These are phyloP conservation scores for Silurus aristotelis DNA, from an alignment of 2,797 vertebrate genomes.

Conservation along the genomic window DNA sequence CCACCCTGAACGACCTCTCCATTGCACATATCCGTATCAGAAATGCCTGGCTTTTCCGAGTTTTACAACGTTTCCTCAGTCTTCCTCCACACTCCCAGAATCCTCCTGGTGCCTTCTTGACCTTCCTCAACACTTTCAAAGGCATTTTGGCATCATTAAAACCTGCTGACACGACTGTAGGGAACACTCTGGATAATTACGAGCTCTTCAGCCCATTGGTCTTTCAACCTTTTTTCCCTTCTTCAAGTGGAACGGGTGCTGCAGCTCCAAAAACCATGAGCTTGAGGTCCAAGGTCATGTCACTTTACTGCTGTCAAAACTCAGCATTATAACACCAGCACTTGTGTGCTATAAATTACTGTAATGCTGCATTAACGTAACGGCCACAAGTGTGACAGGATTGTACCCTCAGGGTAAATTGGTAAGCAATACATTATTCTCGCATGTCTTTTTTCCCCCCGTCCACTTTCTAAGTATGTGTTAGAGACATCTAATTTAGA, in stretches of 20 bases:
- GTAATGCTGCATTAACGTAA: neutral
- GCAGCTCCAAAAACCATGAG: constrained; percentile 15
- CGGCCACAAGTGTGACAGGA: neutral
- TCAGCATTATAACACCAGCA: neutral
- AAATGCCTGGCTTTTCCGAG: neutral
- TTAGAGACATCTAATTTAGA: neutral
- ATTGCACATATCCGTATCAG: neutral
- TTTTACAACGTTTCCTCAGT: neutral
- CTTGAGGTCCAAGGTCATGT: constrained; percentile 50
- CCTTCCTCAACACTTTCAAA: constrained; percentile 52
- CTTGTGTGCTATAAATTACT: neutral
- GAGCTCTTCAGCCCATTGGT: constrained; percentile 49
- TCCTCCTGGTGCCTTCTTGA: constrained; percentile 47
- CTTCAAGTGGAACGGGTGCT: constrained; percentile 39
- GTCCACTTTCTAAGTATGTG: too few species aligned
- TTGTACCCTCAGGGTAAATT: neutral
- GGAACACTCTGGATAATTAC: constrained; percentile 50
- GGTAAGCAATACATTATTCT: neutral
- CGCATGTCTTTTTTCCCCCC: too few species aligned
- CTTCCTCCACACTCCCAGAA: constrained; percentile 34
- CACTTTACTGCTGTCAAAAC: constrained; percentile 20
- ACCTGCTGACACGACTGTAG: constrained; percentile 42
- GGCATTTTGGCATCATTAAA: constrained; percentile 53
- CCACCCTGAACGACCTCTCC: neutral
- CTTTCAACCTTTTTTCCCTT: constrained; percentile 44